Evolutionary conservation across 2,113 vertebrate species (phyloP).

Genomic region (Elephas maximus): DNA sequence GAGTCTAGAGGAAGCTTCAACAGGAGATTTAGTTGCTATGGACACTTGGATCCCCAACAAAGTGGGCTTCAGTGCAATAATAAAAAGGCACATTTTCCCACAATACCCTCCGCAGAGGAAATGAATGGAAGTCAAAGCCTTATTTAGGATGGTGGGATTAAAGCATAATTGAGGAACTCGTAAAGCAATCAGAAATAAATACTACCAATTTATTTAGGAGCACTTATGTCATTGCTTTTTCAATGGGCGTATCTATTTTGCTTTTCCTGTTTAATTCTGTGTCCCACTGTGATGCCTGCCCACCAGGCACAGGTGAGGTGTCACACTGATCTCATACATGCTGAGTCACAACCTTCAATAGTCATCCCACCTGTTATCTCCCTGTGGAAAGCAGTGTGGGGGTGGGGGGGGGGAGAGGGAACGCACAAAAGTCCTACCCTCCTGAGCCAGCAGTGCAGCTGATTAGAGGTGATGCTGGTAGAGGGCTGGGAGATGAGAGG

Average conservation of each 20-base stretch:
- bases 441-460: background rate
- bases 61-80: background rate
- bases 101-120: conserved; percentile 34
- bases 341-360: background rate
- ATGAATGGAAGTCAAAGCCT: conserved; percentile 48
- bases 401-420: background rate
- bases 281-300: background rate
- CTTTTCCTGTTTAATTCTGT: conserved; percentile 43
- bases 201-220: conserved; percentile 34
- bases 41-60: conserved; percentile 58
- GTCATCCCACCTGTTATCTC: too few relatives aligned
- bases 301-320: background rate
- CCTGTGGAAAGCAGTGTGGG: background rate
- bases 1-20: conserved; percentile 46
- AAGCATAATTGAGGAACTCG: conserved; percentile 37
- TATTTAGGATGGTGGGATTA: background rate
- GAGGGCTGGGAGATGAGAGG: background rate
- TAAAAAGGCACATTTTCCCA: conserved; percentile 38
- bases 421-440: background rate
- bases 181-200: conserved; percentile 46
- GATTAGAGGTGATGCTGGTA: background rate
- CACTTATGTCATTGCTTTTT: background rate
- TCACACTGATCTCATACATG: background rate
- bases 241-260: background rate
- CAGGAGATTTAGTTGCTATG: conserved; percentile 63